Evolutionary conservation across 2,888 invertebrate species (phyloP).

Genomic region (Exocentrus adspersus): DNA sequence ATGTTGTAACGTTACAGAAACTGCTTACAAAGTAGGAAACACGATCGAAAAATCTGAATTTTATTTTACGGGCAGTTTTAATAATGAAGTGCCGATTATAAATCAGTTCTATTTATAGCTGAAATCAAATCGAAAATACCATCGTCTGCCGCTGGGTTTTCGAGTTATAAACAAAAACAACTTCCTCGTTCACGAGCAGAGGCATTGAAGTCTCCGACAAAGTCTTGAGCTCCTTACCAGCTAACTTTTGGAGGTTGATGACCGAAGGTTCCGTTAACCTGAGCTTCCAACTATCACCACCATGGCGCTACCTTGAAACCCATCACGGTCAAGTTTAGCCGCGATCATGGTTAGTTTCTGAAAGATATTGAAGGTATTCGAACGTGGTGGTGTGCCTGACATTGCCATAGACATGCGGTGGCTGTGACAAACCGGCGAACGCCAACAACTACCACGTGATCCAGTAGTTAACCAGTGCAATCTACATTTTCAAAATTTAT

Average conservation of each 20-base stretch:
- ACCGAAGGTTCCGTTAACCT: slow-evolving; percentile 50
- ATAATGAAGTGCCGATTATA: not conserved
- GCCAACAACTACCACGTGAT: slow-evolving; percentile 36
- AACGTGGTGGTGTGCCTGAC: slow-evolving; percentile 48
- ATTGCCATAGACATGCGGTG: slow-evolving; percentile 44
- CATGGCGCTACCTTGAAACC: slow-evolving; percentile 57
- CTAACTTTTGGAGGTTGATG: slow-evolving; percentile 61
- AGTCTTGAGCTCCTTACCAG: slow-evolving; percentile 39
- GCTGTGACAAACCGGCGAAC: slow-evolving; percentile 33
- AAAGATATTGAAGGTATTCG: slow-evolving; percentile 55
- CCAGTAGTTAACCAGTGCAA: slow-evolving; percentile 25
- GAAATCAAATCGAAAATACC: not conserved
- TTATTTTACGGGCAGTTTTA: not conserved
- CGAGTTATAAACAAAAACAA: slow-evolving; percentile 41
- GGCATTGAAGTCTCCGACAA: slow-evolving; percentile 46
- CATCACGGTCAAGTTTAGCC: slow-evolving; percentile 64
- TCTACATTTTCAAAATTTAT: slow-evolving; percentile 24
- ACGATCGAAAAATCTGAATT: not conserved
- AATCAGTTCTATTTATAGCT: not conserved
- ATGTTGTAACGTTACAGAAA: too few species aligned
- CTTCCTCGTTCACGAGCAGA: slow-evolving; percentile 53
- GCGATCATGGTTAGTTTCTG: slow-evolving; percentile 60
- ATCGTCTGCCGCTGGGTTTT: not conserved
- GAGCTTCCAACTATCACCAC: slow-evolving; percentile 59
- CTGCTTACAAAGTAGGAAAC: too few species aligned